Evolutionary conservation across 2,113 vertebrate species (phyloP), one percentile per base, ranked within the genome.

Genomic region (Asarcornis scutulata): DNA sequence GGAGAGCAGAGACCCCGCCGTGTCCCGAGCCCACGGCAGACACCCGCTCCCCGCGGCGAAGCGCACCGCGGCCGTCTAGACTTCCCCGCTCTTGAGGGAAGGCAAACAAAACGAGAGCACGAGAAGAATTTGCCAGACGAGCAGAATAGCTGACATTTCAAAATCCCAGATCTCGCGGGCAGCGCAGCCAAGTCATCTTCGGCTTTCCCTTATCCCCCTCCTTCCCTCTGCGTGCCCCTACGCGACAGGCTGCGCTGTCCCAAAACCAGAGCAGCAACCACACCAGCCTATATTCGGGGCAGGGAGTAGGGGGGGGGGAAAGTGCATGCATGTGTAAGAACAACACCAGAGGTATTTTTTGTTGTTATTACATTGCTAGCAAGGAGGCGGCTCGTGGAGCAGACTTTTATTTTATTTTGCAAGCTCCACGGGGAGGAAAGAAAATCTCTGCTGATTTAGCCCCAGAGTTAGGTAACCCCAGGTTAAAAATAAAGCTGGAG

Each of bases 141-240:
- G 96, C 93, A 94, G 94, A 96, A 97, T 63, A 85, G 87, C 89
- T 96, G 91, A 95, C 88, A 80, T 97, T 97, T 96, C 94, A 58
- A 94, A 96, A 95, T n/a, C 14, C 50, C 4, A 3, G 40, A 59
- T 67, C 1, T 25, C 73, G 88, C n/a, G 6, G 77, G 89, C 67
- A 2, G 67, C 69, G 85, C 68, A 34, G 94, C 82, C 91, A 96
- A 93, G 88, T 94, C 91, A 96, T 94, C 94, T 67, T 91, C 80
- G 83, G 63, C 67, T 94, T 55, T 71, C 72, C 88, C 86, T 74
- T 36, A 89, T 66, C 68, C 64, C 64, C 68, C 78, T 52, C 0
- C 0, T 82, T 55, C 3, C 0, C 4, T 64, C 93, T 86, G 74
- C 22, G 3, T 0, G 1, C 77, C 0, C n/a, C 50, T 13, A 13